Evolutionary conservation across 2,797 vertebrate genomes (phyloP), one percentile per base, ranked within the genome.

Genomic region (Anabas testudineus): DNA sequence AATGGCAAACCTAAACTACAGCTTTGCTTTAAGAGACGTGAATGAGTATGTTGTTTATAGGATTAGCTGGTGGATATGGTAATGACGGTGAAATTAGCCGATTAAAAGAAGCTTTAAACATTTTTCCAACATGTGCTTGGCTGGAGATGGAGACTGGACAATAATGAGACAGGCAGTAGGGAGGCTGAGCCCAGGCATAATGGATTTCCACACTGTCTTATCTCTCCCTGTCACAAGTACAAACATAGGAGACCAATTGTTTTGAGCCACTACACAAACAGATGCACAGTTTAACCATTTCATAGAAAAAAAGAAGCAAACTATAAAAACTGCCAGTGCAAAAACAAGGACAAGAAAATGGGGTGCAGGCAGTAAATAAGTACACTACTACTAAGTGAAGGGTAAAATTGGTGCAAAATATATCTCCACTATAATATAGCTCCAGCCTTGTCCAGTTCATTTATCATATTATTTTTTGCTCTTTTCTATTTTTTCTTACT

Each of bases 131-230:
- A 49, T 75, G 65, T 28, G 68, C 66, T 66, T 8, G 46, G 51
- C 53, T 55, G 46, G 69, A 81, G 80, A 80, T 59, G 39, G 63
- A 67, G 68, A 52, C 36, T 16, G 48, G 64, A 67, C 56, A 36
- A 74, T 62, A 81, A 47, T 73, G 39, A 60, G 14, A 30, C 36
- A 58, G 43, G 55, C 65, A 34, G 68, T 34, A n/a, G 45, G 64
- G 65, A 67, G 54, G 59, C 36, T 7, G 37, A 68, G 34, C 36
- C 15, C 21, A 26, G 39, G 62, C 53, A 52, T 41, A 77, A 76
- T 64, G 55, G 58, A 86, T 85, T 82, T 80, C 48, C 69, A 80
- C 60, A 60, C 63, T 3, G 53, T 26, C 80, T 86, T 83, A 86
- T 87, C 82, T 46, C 59, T 58, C 30, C 10, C 39, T 49, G 76